A percentile compares a stretch with the other conserved stretches of the same genome.
Conservation (phyloP, 2,888 invertebrate species). For the Melanchra persicariae region DNA sequence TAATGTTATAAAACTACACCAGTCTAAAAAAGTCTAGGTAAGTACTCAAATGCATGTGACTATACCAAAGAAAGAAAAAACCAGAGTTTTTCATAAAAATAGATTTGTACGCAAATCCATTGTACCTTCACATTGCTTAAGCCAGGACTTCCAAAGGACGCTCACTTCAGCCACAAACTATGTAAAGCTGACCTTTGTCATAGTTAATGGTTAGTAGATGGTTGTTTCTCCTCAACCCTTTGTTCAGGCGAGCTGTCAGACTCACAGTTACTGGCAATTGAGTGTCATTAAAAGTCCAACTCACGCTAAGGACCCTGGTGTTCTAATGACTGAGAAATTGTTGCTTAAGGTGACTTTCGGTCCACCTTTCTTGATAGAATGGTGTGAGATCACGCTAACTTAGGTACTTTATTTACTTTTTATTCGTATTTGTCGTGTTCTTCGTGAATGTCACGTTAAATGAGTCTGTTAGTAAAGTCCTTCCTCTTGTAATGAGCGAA, state of each 20-base stretch:
- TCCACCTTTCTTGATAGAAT: not conserved
- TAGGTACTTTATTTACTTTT: too few species aligned
- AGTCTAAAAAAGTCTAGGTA: too few species aligned
- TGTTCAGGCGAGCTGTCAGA: constrained; percentile 35
- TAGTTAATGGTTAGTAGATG: too few species aligned
- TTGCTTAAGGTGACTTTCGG: not conserved
- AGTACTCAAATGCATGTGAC: not conserved
- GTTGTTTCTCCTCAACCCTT: constrained; percentile 34
- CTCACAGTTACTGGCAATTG: constrained; percentile 32
- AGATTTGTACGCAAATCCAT: too few species aligned
- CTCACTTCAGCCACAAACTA: constrained; percentile 24
- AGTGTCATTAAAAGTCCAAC: constrained; percentile 17
- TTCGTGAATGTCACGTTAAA: not conserved
- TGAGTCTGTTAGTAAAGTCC: not conserved
- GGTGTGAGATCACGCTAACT: too few species aligned
- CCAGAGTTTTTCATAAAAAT: not conserved
- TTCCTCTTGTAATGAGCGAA: not conserved
- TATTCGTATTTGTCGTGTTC: not conserved
- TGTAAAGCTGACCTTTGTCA: constrained; percentile 52
- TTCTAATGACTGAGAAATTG: constrained; percentile 23
- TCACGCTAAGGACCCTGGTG: constrained; percentile 5
- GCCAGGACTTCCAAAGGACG: too few species aligned
- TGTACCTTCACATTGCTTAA: constrained; percentile 4
- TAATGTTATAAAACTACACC: not conserved
- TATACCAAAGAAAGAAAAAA: not conserved